Percentiles rank a stretch among this genome's conserved stretches.
phyloP scores from a whole-genome alignment of 2,888 invertebrate species.

The Emmelina monodactyla region DNA sequence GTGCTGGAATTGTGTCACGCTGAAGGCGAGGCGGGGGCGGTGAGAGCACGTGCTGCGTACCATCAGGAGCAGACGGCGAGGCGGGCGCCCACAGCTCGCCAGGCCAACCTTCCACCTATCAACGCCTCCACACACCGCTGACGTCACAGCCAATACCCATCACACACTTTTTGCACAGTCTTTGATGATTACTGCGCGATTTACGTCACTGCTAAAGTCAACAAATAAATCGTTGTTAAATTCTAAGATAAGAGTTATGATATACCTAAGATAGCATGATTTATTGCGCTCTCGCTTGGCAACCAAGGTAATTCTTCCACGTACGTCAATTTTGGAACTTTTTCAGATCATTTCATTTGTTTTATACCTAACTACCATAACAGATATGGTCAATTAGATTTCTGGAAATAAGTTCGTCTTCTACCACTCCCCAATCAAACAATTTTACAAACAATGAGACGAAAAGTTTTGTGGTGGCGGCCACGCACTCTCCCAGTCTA shows the following conservation, averaged over 20 bases:
- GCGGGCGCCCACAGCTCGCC: conserved; percentile 33
- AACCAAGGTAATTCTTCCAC: too few species aligned
- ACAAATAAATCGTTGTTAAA: conserved; percentile 1
- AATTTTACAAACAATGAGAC: conserved; percentile 23
- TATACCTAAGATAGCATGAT: neutral
- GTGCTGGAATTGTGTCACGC: conserved; percentile 60
- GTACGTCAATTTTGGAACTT: too few species aligned
- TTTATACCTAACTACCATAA: too few species aligned
- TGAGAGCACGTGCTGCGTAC: conserved; percentile 41
- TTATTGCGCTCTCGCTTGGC: neutral
- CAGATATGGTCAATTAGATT: too few species aligned
- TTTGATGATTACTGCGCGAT: neutral
- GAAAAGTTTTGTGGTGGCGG: conserved; percentile 53
- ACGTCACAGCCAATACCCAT: neutral
- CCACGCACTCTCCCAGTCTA: conserved; percentile 34
- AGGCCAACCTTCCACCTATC: conserved; percentile 26
- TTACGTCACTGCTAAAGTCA: conserved; percentile 1
- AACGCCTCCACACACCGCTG: neutral
- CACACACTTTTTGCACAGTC: neutral
- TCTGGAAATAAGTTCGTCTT: too few species aligned
- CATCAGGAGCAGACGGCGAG: conserved; percentile 17
- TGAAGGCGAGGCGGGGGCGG: conserved; percentile 53
- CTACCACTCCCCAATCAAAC: too few species aligned
- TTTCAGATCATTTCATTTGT: too few species aligned
- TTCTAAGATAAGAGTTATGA: neutral